Evolutionary conservation across 2,113 vertebrate genomes (phyloP).

Genomic region (Telmatochromis sp.): DNA sequence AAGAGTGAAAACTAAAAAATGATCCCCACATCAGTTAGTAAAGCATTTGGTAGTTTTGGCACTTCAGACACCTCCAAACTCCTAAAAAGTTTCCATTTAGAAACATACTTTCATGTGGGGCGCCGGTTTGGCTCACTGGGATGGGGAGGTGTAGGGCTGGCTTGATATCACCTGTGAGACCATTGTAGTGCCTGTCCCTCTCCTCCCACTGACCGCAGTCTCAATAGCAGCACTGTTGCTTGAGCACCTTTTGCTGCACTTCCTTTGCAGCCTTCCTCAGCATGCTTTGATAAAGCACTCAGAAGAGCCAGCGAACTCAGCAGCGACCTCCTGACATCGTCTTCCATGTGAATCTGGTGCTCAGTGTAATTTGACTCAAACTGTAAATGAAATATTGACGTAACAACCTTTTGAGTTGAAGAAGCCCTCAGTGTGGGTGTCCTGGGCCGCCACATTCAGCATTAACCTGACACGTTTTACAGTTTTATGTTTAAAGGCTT

Average conservation of each 20-base stretch:
- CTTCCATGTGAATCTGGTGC: not conserved
- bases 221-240: not conserved
- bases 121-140: not conserved
- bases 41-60: not conserved
- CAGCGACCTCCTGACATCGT: not conserved
- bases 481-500: not conserved
- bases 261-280: not conserved
- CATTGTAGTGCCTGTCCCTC: rapidly evolving
- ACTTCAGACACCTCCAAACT: not conserved
- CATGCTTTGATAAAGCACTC: not conserved
- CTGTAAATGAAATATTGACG: not conserved
- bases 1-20: not conserved
- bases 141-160: not conserved
- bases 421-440: not conserved
- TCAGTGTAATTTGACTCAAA: not conserved
- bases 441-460: not conserved
- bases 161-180: not conserved
- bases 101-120: not conserved
- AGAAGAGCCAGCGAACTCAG: not conserved
- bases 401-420: not conserved
- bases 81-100: not conserved
- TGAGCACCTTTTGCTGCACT: not conserved
- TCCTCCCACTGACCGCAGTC: not conserved
- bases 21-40: rapidly evolving
- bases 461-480: not conserved